Evolutionary conservation across 2,797 vertebrate species (phyloP).

Genomic region (Mus spretus): DNA sequence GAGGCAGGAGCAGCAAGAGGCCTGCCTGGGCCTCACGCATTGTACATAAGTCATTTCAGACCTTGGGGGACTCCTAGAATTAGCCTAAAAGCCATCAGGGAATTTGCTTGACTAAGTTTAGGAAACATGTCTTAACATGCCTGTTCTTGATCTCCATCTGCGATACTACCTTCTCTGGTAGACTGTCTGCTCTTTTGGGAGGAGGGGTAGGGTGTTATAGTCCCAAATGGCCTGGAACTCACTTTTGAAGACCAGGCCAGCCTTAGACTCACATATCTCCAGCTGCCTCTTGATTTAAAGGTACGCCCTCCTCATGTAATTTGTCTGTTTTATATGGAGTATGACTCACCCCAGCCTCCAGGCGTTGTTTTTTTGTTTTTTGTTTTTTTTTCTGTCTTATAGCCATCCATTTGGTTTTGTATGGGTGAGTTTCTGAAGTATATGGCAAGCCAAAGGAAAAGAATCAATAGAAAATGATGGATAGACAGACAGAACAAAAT

Average conservation of each 20-base stretch:
- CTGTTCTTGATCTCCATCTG: background rate
- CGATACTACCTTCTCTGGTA: background rate
- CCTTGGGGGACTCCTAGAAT: background rate
- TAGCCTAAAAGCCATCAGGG: background rate
- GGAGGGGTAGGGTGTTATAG: background rate
- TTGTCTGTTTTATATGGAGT: background rate
- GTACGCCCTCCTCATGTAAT: no score
- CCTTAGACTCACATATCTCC: background rate
- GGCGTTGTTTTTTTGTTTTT: background rate
- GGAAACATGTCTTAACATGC: background rate
- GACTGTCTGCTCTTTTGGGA: background rate
- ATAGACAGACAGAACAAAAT: background rate
- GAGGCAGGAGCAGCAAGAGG: background rate
- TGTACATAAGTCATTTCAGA: background rate
- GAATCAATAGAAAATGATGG: background rate
- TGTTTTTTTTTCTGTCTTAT: background rate
- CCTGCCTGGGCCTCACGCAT: background rate
- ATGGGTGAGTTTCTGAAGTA: background rate
- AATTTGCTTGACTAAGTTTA: slow-evolving; percentile 39
- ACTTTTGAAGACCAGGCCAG: background rate
- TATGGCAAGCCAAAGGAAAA: background rate
- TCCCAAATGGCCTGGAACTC: background rate
- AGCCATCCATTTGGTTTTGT: background rate
- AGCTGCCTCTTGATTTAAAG: background rate
- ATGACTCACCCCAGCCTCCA: background rate